These are phyloP conservation scores for Psylliodes chrysocephalus DNA, from an alignment of 2,888 invertebrate species.

Conservation along the genomic window DNA sequence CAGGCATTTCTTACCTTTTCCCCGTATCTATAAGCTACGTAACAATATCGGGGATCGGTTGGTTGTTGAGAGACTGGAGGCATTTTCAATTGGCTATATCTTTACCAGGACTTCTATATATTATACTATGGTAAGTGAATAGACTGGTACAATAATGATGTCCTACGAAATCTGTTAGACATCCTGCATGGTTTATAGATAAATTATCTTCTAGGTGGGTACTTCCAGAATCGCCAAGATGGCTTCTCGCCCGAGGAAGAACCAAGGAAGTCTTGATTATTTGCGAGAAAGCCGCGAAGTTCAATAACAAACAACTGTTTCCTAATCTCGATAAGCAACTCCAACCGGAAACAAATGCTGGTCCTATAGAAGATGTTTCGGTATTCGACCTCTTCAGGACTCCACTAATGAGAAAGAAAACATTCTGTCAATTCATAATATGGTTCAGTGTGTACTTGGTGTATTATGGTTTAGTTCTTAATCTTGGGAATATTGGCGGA, in stretches of 20 bases:
- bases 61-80: slow-evolving; percentile 78
- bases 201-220: slow-evolving; percentile 70
- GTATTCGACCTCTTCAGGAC: slow-evolving; percentile 76
- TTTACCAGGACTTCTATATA: slow-evolving; percentile 75
- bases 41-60: slow-evolving; percentile 77
- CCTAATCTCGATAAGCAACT: slow-evolving; percentile 77
- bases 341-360: slow-evolving; percentile 64
- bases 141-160: slow-evolving; percentile 4
- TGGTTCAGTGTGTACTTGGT: slow-evolving; percentile 84
- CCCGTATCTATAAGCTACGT: slow-evolving; percentile 82
- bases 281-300: slow-evolving; percentile 72
- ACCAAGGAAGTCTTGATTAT: slow-evolving; percentile 76
- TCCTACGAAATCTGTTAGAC: too few species aligned
- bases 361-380: slow-evolving; percentile 63
- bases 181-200: too few species aligned
- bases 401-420: slow-evolving; percentile 72
- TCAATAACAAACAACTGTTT: slow-evolving; percentile 74
- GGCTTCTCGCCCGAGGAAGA: slow-evolving; percentile 78
- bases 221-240: slow-evolving; percentile 83
- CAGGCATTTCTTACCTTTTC: slow-evolving; percentile 83
- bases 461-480: slow-evolving; percentile 81
- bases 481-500: slow-evolving; percentile 79
- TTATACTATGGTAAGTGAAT: slow-evolving; percentile 72
- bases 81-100: slow-evolving; percentile 78
- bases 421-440: slow-evolving; percentile 75